phyloP scores from a whole-genome alignment of 1,140 invertebrate species.

The Calephelis nemesis region DNA sequence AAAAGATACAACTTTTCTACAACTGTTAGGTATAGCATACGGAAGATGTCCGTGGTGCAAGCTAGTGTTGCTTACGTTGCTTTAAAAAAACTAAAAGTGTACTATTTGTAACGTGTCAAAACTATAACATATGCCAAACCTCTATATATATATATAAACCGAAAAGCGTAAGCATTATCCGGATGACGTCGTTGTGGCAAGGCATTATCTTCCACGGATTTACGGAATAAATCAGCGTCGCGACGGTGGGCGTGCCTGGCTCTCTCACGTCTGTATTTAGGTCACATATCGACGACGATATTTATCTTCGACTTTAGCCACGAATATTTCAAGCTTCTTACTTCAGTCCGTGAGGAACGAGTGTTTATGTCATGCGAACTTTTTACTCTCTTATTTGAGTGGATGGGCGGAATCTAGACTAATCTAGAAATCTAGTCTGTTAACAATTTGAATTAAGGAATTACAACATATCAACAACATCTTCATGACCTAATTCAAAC shows the following conservation, averaged over 20 bases:
- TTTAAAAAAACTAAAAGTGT: too few relatives aligned
- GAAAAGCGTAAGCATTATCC: conserved; percentile 7
- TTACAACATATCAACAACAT: too few relatives aligned
- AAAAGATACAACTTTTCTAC: too few relatives aligned
- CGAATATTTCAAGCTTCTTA: conserved; percentile 13
- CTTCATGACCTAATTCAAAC: too few relatives aligned
- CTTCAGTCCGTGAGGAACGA: background rate
- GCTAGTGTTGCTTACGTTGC: too few relatives aligned
- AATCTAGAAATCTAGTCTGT: background rate
- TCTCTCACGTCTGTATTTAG: conserved; percentile 14
- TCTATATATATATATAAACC: background rate
- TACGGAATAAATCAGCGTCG: conserved; percentile 14
- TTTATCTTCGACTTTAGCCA: conserved; percentile 8
- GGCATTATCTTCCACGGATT: conserved; percentile 13
- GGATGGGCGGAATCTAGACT: background rate
- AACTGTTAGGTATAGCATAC: too few relatives aligned
- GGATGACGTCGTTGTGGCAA: conserved; percentile 4
- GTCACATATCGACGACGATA: conserved; percentile 14
- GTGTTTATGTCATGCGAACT: conserved; percentile 7
- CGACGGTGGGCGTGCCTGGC: background rate
- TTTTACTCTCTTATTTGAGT: background rate
- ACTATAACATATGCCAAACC: background rate
- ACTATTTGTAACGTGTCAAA: background rate
- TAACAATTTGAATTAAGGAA: background rate
- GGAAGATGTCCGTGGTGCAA: too few relatives aligned